Evolutionary conservation across 2,888 invertebrate genomes (phyloP).

Genomic region (Spialia ferax): DNA sequence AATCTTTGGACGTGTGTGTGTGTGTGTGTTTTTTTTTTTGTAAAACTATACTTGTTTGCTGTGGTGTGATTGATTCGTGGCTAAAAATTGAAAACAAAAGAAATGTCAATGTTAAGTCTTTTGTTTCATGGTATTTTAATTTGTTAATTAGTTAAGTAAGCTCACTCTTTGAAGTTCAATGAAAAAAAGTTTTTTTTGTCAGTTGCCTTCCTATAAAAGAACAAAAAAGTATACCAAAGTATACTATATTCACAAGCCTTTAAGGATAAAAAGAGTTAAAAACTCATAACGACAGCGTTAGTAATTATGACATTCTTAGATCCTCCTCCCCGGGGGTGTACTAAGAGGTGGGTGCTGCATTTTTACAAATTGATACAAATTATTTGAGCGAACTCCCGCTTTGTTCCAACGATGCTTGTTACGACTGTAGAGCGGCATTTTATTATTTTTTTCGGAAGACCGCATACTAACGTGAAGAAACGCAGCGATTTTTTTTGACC

Average conservation of each 20-base stretch:
- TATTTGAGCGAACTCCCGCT: slow-evolving; percentile 85
- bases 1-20: too few relatives aligned
- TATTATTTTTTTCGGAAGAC: slow-evolving; percentile 73
- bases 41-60: too few relatives aligned
- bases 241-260: slow-evolving; percentile 23
- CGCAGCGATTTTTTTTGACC: background rate
- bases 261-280: slow-evolving; percentile 39
- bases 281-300: slow-evolving; percentile 57
- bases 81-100: too few relatives aligned
- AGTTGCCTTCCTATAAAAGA: background rate
- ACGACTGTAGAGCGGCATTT: slow-evolving; percentile 83
- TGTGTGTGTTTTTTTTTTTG: too few relatives aligned
- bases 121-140: background rate
- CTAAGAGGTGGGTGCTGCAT: slow-evolving; percentile 74
- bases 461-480: slow-evolving; percentile 53
- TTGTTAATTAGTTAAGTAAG: background rate
- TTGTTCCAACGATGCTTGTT: slow-evolving; percentile 86
- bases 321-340: slow-evolving; percentile 54
- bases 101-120: too few relatives aligned
- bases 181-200: background rate
- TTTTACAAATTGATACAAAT: slow-evolving; percentile 87
- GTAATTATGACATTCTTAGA: slow-evolving; percentile 76
- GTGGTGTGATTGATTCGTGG: too few relatives aligned
- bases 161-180: background rate
- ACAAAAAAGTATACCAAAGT: background rate